Evolutionary conservation across 92 coral and sea anemone genomes (phyloP), one percentile per base, ranked within the genome.

Genomic region (Hydrozoanthus gracilis): DNA sequence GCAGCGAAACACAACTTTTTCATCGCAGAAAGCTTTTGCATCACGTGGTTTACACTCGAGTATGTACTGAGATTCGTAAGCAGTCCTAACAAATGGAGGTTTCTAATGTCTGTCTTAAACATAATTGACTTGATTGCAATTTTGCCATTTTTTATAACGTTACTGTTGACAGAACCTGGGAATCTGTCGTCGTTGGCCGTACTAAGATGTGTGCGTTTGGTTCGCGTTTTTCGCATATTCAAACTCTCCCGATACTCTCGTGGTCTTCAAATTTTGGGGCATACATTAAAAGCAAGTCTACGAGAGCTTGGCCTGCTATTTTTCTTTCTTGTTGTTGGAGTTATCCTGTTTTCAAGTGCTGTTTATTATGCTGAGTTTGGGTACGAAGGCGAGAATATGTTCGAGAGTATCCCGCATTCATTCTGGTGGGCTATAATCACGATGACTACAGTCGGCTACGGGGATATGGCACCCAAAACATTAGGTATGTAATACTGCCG

Each of bases 351-450:
- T 49, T 92, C 99, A 65, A 97, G 99, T 45, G 99, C 97, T 4
- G 95, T 97, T 73, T 97, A 97, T 87, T 97, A 97, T 71, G 96
- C 95, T 7, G 98, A 95, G 77, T 90, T 86, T 78, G 91, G 95
- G 51, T 80, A 65, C 6, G 92, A 89, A 50, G 91, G 89, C n/a
- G 86, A 87, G 47, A 90, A 88, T 9, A 90, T 86, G 2, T 97
- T 97, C 69, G 69, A 69, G 71, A 97, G 99, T 64, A 97, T 97
- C 46, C 99, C 99, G 0, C 99, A 97, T 54, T 93, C 98, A 11
- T 97, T 97, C 66, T 97, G 99, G 99, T 97, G 99, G 99, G 96
- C 99, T 0, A 93, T 97, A 8, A 95, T 97, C 11, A 97, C 99
- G 55, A 97, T 97, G 99, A 97, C 99, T 11, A 97, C 99, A 0